Evolutionary conservation across 2,888 invertebrate species (phyloP).

Genomic region (Anthophora plumipes): DNA sequence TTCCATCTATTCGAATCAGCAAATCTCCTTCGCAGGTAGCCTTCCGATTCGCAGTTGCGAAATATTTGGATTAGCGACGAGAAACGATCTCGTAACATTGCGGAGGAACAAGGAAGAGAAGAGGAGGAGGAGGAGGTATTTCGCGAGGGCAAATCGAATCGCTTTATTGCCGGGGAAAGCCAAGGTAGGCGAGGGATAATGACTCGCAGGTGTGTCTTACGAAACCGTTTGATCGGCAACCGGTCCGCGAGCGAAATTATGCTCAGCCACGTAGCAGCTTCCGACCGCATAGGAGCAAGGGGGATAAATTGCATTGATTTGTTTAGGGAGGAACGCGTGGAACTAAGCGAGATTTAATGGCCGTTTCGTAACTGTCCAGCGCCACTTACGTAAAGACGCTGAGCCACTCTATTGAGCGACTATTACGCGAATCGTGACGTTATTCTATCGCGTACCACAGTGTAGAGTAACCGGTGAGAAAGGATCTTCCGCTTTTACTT

Average conservation of each 20-base stretch:
- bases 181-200: conserved; percentile 68
- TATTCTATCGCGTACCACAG: neutral
- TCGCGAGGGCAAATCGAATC: conserved; percentile 54
- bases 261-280: conserved; percentile 36
- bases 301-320: conserved; percentile 26
- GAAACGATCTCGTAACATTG: conserved; percentile 8
- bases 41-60: conserved; percentile 16
- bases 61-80: conserved; percentile 20
- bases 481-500: conserved; percentile 31
- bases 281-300: conserved; percentile 41
- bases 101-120: neutral
- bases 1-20: conserved; percentile 1
- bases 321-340: conserved; percentile 22
- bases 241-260: conserved; percentile 48
- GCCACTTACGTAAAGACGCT: conserved; percentile 17
- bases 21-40: neutral
- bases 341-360: conserved; percentile 38
- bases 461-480: neutral
- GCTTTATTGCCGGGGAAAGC: conserved; percentile 61
- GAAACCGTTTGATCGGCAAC: conserved; percentile 61
- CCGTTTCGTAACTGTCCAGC: conserved; percentile 28
- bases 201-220: conserved; percentile 69
- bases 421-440: neutral
- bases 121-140: conserved; percentile 11
- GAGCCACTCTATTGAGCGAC: neutral